These are phyloP conservation scores for Agapornis roseicollis DNA, from an alignment of 2,113 vertebrate genomes.

Conservation along the genomic window DNA sequence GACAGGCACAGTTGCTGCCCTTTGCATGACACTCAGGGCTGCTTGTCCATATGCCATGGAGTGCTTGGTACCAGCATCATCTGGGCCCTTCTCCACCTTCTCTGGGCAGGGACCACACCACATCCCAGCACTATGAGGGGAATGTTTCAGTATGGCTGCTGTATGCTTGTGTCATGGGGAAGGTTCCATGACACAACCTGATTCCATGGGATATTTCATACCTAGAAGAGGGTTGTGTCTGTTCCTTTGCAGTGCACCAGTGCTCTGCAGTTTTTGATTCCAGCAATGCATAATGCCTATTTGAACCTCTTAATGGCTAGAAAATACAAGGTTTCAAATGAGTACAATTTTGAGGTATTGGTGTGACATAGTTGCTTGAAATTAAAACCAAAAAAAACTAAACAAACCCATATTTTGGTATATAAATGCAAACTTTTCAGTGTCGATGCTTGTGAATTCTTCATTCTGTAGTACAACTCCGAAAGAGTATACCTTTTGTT, in stretches of 20 bases:
- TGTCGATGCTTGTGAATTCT: neutral
- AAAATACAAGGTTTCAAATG: accelerated
- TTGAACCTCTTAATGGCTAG: neutral
- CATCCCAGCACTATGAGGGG: neutral
- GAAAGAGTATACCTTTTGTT: neutral
- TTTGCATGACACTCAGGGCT: accelerated
- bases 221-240: neutral
- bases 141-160: neutral
- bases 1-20: no score
- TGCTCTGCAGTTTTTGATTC: neutral
- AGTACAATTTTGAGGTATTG: neutral
- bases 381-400: neutral
- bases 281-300: accelerated
- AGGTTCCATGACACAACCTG: accelerated
- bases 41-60: accelerated
- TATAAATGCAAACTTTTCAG: neutral
- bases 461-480: neutral
- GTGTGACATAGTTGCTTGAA: neutral
- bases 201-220: neutral
- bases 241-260: neutral
- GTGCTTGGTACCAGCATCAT: neutral
- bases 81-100: neutral
- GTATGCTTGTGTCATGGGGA: neutral
- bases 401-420: neutral
- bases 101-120: accelerated